phyloP scores from a whole-genome alignment of 1,140 invertebrate genomes.

The Tetraneura akinire region DNA sequence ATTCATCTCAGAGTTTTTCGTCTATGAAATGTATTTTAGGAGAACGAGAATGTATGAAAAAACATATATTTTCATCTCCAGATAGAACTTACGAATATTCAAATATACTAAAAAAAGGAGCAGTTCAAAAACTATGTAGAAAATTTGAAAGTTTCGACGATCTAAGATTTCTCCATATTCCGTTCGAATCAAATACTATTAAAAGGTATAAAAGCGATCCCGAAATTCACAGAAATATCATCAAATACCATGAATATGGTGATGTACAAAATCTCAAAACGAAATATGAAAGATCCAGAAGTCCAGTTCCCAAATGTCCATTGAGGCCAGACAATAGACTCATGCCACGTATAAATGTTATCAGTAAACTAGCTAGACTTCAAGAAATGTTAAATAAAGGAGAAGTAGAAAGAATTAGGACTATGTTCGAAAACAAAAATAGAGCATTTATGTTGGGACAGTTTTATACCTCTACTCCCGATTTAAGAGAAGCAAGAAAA shows the following conservation, averaged over 20 bases:
- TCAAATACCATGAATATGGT: slow-evolving; percentile 63
- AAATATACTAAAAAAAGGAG: slow-evolving; percentile 71
- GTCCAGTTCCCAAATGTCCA: slow-evolving; percentile 67
- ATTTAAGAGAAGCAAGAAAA: slow-evolving; percentile 74
- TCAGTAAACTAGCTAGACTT: slow-evolving; percentile 77
- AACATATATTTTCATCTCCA: slow-evolving; percentile 52
- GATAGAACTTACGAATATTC: slow-evolving; percentile 58
- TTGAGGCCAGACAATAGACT: slow-evolving; percentile 70
- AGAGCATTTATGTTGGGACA: slow-evolving; percentile 64
- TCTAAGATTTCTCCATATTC: slow-evolving; percentile 50
- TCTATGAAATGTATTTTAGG: slow-evolving; percentile 78
- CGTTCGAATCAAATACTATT: slow-evolving; percentile 54
- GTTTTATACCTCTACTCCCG: slow-evolving; percentile 79
- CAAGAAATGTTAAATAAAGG: slow-evolving; percentile 59
- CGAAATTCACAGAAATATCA: slow-evolving; percentile 64
- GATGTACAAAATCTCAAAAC: slow-evolving; percentile 67
- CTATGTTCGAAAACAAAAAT: slow-evolving; percentile 66
- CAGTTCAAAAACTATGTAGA: slow-evolving; percentile 71
- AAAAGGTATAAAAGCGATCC: slow-evolving; percentile 75
- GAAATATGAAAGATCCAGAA: slow-evolving; percentile 60
- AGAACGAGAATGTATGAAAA: slow-evolving; percentile 62
- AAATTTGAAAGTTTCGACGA: slow-evolving; percentile 73
- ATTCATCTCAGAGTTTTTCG: slow-evolving; percentile 65
- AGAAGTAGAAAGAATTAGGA: slow-evolving; percentile 69
- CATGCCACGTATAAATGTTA: slow-evolving; percentile 86